Base-by-base conservation (phyloP, 2,113 vertebrate genomes). In the Tyrannus savana region DNA sequence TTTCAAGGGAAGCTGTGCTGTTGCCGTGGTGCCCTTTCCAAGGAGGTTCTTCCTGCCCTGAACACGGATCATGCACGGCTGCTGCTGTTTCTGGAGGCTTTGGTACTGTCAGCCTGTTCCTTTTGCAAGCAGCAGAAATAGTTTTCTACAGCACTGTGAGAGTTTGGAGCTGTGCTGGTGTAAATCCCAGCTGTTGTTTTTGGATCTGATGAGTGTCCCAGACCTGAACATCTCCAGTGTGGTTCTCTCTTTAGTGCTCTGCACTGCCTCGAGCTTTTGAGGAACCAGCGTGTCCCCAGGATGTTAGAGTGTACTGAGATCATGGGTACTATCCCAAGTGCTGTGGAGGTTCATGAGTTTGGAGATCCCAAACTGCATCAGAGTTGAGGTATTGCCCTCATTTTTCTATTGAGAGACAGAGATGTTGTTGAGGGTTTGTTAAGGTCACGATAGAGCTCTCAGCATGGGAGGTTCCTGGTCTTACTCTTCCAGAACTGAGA, bases 21-120 rank as follows among this genome's bases (percentile, higher is more conserved):
- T 12, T 33, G 44, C 39, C 0, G 0, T 3, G 21, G 60, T 52
- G 68, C 24, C 25, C 5, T 21, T 23, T 31, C 14, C 31, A 31
- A 6, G 30, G 2, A 12, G 55, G 4, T 24, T 39, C 53, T 31
- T 10, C 49, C n/a, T 49, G 41, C 28, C 12, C 30, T 14, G 46
- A 21, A 46, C 37, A 18, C 0, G 3, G 46, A 19, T 16, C 14
- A 4, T 18, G 42, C n/a, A 3, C 3, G 7, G 31, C 63, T 63
- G 31, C 58, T 63, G 58, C 53, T 35, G 5, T 42, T 64, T 14
- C 30, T 41, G 23, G 58, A 5, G 8, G 42, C 46, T 56, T 8
- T 4, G 30, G 1, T 3, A 2, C 12, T 30, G 53, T 33, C 53
- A 77, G 53, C 59, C 56, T 25, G 19, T 15, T 46, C 22, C 10